phyloP scores from a whole-genome alignment of 1,140 invertebrate genomes.

The Ephestia elutella region DNA sequence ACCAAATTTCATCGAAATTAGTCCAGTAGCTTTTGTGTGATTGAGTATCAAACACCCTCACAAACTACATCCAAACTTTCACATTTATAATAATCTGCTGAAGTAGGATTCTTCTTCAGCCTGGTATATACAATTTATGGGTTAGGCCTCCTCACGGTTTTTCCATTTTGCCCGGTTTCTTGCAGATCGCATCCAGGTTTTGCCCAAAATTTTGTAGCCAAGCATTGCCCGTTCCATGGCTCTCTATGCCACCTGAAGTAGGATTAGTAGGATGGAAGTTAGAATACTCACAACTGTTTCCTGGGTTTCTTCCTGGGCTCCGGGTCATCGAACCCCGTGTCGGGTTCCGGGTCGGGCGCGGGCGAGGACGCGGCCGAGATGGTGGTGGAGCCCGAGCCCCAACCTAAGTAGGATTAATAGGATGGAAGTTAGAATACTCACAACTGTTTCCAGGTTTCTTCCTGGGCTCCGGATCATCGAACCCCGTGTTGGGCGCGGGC shows the following conservation, averaged over 20 bases:
- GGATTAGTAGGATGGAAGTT: no score
- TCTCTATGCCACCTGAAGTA: neutral
- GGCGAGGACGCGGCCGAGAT: slow-evolving; percentile 52
- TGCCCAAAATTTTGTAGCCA: neutral
- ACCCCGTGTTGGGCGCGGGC: slow-evolving; percentile 66
- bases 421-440: slow-evolving; percentile 44
- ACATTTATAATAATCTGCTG: no score
- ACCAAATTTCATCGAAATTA: no score
- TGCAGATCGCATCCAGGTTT: no score
- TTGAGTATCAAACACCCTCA: no score
- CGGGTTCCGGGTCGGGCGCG: slow-evolving; percentile 74
- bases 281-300: slow-evolving; percentile 78
- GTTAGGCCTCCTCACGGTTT: no score
- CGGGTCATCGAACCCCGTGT: slow-evolving; percentile 44
- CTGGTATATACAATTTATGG: no score
- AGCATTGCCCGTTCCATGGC: neutral
- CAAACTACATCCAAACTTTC: no score
- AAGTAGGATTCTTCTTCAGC: no score
- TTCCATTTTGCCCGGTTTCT: no score
- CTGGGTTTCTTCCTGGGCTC: slow-evolving; percentile 83
- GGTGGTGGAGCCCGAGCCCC: slow-evolving; percentile 40
- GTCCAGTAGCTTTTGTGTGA: no score
- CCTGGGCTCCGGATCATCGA: slow-evolving; percentile 71
- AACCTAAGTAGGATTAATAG: neutral
- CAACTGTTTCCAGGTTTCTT: slow-evolving; percentile 86